Percentiles rank a stretch among this genome's conserved stretches.
Evolutionary conservation across 1,140 invertebrate genomes (phyloP).

Genomic region (Ladona fulva): DNA sequence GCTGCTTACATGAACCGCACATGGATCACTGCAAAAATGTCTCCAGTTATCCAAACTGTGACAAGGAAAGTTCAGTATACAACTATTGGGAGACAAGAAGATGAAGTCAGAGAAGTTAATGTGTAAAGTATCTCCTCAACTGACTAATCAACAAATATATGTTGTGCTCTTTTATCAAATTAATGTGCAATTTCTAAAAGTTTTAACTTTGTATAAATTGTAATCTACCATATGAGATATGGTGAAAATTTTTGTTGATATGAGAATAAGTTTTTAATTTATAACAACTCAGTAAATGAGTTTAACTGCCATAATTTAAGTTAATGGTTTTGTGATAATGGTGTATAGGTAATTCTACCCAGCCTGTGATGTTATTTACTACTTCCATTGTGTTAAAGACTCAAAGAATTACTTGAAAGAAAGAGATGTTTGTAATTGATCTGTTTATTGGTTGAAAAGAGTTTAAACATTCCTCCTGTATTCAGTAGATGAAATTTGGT

Average conservation of each 20-base stretch:
- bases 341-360: too few relatives aligned
- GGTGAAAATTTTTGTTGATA: background rate
- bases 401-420: background rate
- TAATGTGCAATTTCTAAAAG: background rate
- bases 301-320: background rate
- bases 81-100: slow-evolving; percentile 48
- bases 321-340: too few relatives aligned
- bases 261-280: background rate
- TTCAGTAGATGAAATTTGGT: background rate
- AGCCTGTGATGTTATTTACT: too few relatives aligned
- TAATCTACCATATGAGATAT: background rate
- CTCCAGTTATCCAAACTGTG: slow-evolving; percentile 54
- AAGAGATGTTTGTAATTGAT: background rate
- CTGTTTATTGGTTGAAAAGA: background rate
- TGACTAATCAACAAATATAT: background rate
- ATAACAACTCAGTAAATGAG: background rate
- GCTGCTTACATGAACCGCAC: slow-evolving; percentile 51
- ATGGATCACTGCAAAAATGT: slow-evolving; percentile 45
- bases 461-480: background rate
- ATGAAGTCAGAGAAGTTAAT: slow-evolving; percentile 31
- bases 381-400: too few relatives aligned
- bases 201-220: background rate
- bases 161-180: background rate
- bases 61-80: slow-evolving; percentile 64
- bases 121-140: background rate